These are phyloP conservation scores for Mus caroli DNA, from an alignment of 2,797 vertebrate genomes.

Conservation along the genomic window DNA sequence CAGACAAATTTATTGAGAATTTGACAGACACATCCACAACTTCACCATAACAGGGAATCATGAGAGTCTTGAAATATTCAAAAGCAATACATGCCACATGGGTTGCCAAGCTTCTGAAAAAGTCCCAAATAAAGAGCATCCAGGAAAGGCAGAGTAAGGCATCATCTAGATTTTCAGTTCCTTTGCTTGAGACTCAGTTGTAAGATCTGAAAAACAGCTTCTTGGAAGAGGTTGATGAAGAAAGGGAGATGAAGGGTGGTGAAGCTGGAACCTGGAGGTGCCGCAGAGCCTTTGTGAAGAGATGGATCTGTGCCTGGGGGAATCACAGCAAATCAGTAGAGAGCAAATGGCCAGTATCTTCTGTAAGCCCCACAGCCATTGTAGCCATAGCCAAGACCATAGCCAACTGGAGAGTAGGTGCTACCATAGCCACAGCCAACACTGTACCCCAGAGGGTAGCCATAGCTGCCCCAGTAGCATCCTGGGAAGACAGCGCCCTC, in stretches of 20 bases:
- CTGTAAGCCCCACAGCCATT: slow-evolving; percentile 71
- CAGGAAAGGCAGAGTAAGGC: background rate
- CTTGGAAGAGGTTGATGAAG: background rate
- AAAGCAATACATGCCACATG: background rate
- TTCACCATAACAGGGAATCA: background rate
- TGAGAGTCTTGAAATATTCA: background rate
- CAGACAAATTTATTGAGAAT: slow-evolving; percentile 78
- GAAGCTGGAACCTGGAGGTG: background rate
- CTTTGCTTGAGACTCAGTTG: background rate
- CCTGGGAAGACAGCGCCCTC: slow-evolving; percentile 66
- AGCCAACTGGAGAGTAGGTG: slow-evolving; percentile 78
- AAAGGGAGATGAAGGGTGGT: background rate
- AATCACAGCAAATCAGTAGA: slow-evolving; percentile 68
- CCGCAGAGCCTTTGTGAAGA: background rate
- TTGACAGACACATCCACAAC: background rate
- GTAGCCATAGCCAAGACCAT: slow-evolving; percentile 79
- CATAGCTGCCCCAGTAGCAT: slow-evolving; percentile 81
- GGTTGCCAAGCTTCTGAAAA: background rate
- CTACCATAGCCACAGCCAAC: slow-evolving; percentile 80
- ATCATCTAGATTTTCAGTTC: background rate
- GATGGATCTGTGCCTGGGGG: background rate
- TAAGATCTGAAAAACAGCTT: background rate
- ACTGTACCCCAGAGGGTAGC: slow-evolving; percentile 80
- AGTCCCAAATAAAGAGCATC: background rate
- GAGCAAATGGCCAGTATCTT: slow-evolving; percentile 79